phyloP scores from a whole-genome alignment of 2,888 invertebrate genomes.

The Rhogogaster chlorosoma region DNA sequence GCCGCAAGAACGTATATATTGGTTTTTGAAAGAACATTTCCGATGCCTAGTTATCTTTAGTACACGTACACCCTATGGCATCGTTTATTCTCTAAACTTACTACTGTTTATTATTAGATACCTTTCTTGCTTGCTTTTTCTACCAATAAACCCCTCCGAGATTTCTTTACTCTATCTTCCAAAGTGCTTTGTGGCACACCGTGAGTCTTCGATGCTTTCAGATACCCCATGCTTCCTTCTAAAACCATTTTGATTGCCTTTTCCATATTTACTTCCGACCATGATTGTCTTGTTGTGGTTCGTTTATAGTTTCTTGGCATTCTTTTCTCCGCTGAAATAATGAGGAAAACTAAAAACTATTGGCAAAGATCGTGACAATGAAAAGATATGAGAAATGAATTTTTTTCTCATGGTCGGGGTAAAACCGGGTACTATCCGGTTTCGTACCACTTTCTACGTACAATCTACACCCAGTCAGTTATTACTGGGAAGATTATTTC shows the following conservation, averaged over 20 bases:
- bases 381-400: not conserved
- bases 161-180: slow-evolving; percentile 54
- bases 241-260: slow-evolving; percentile 55
- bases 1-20: not conserved
- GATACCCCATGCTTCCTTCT: slow-evolving; percentile 54
- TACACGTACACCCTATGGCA: not conserved
- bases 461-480: not conserved
- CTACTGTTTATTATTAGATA: slow-evolving; percentile 16
- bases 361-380: not conserved
- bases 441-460: not conserved
- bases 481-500: not conserved
- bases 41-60: not conserved
- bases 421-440: not conserved
- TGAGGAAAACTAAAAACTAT: not conserved
- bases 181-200: slow-evolving; percentile 57
- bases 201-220: slow-evolving; percentile 52
- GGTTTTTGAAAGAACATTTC: not conserved
- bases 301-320: slow-evolving; percentile 54
- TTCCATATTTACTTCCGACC: slow-evolving; percentile 56
- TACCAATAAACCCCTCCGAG: slow-evolving; percentile 27
- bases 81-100: slow-evolving; percentile 23
- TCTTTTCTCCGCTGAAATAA: not conserved
- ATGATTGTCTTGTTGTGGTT: slow-evolving; percentile 54
- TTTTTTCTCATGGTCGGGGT: not conserved
- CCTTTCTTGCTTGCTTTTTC: slow-evolving; percentile 20